Evolutionary conservation across 2,888 invertebrate genomes (phyloP), one percentile per base, ranked within the genome.

Genomic region (Alviniconcha strummeri): DNA sequence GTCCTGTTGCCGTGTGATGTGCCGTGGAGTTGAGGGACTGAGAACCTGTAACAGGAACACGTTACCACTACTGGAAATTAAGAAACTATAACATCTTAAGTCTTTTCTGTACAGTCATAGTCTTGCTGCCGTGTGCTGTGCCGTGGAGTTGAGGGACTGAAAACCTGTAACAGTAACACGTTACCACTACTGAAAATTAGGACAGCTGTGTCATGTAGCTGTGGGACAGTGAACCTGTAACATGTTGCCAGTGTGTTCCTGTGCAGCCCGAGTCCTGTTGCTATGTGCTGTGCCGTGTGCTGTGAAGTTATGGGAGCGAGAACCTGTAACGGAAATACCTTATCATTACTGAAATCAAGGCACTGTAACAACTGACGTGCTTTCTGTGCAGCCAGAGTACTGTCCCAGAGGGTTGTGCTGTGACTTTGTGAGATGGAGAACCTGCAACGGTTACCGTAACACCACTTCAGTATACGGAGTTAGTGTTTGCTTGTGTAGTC

Each of bases 111-210:
- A 17, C 11, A 52, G 75, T 13, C 6, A 54, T 9, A 17, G 13
- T 9, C 55, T 17, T 9, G 54, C 4, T 64, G 64, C 64, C 9
- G 64, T 13, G 9, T 64, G 9, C 64, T 80, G 56, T 13, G 78
- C 88, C 54, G 84, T 84, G 72, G 89, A 89, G 9, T 81, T 64
- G 77, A 88, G 89, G 4, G 84, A 80, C 13, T 89, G 71, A 19
- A 83, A 79, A n/a, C 89, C 89, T 88, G 74, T 7, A 57, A n/a
- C 64, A 64, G 64, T 1, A 64, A 64, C 9, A 64, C 64, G 36
- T 36, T 36, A 36, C 36, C 36, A 36, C 36, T 36, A 36, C 36
- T 36, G 36, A 36, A 36, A 36, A 36, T 36, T 36, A 36, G 36
- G 36, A 64, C 64, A 64, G 9, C 64, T 13, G 64, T 64, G 64